phyloP scores from a whole-genome alignment of 37 sponge, comb jelly and placozoan species.

The Spongilla lacustris region DNA sequence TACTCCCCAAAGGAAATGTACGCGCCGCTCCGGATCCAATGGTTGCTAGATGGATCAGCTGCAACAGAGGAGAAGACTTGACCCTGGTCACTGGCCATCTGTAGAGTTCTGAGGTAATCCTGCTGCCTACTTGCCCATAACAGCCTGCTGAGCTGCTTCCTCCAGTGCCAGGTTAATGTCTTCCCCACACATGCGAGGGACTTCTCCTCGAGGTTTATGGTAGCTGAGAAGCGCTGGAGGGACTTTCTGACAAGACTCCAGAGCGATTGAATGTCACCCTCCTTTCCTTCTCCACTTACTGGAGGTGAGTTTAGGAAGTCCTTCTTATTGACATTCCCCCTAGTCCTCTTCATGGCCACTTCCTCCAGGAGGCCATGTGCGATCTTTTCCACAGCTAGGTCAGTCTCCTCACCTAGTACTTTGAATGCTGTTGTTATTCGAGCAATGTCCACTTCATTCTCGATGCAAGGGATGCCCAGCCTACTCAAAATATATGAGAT shows the following conservation, averaged over 20 bases:
- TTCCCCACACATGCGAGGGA: background rate
- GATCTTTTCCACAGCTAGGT: background rate
- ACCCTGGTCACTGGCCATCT: too few species aligned
- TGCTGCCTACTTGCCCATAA: too few species aligned
- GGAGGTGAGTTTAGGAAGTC: background rate
- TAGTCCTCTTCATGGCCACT: background rate
- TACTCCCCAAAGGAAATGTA: slow-evolving; percentile 28
- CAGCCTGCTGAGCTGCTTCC: too few species aligned
- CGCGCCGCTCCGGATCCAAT: slow-evolving; percentile 32
- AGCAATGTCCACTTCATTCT: background rate
- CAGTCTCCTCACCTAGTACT: background rate
- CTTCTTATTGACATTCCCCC: background rate
- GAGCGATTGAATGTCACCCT: background rate
- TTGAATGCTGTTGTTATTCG: background rate
- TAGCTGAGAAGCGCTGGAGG: background rate
- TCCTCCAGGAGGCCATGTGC: background rate
- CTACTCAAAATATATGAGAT: background rate
- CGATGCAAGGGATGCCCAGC: background rate
- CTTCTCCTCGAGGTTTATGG: background rate
- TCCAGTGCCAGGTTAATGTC: background rate
- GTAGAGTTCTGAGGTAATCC: too few species aligned
- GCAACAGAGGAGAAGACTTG: too few species aligned
- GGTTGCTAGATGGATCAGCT: too few species aligned
- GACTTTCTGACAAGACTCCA: background rate
- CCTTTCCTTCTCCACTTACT: background rate